Percentiles rank a stretch among this genome's conserved stretches.
phyloP scores from a whole-genome alignment of 2,797 vertebrate genomes.

The Erpetoichthys calabaricus region DNA sequence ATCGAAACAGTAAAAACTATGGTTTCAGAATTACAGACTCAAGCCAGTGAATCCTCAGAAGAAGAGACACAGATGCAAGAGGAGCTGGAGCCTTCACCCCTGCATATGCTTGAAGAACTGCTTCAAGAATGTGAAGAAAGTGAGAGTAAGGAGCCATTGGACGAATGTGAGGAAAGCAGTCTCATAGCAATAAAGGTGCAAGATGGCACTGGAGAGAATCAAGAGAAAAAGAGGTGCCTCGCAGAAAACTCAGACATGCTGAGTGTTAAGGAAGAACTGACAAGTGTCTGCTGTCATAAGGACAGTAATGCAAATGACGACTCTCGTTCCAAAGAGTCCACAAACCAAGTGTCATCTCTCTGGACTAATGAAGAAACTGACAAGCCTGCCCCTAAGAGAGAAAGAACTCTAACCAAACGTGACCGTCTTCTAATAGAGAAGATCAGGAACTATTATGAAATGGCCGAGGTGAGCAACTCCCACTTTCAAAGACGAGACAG shows the following conservation, averaged over 20 bases:
- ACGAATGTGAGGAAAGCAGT: background rate
- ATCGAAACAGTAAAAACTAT: too few relatives aligned
- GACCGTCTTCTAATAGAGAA: conserved; percentile 62
- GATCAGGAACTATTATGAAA: conserved; percentile 59
- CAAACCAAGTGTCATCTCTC: background rate
- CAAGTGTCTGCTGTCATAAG: too few relatives aligned
- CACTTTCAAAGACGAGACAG: conserved; percentile 35
- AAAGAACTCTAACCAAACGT: conserved; percentile 33
- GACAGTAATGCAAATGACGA: background rate
- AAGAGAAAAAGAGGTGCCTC: background rate
- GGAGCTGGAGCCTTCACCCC: conserved; percentile 19
- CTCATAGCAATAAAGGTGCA: too few relatives aligned
- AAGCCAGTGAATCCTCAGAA: conserved; percentile 27
- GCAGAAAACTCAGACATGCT: background rate
- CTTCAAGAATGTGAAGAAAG: background rate
- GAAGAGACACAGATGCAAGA: conserved; percentile 24
- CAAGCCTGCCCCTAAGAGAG: conserved; percentile 9
- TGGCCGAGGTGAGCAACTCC: conserved; percentile 31
- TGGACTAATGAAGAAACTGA: background rate
- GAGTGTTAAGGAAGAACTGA: background rate
- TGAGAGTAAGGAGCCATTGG: background rate
- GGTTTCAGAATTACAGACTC: conserved; percentile 4
- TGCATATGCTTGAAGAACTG: conserved; percentile 23
- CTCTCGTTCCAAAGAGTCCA: background rate
- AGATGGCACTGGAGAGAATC: too few relatives aligned